Percentiles rank a stretch among this genome's conserved stretches.
Evolutionary conservation across 2,888 invertebrate genomes (phyloP).

Genomic region (Deroplatys truncata): DNA sequence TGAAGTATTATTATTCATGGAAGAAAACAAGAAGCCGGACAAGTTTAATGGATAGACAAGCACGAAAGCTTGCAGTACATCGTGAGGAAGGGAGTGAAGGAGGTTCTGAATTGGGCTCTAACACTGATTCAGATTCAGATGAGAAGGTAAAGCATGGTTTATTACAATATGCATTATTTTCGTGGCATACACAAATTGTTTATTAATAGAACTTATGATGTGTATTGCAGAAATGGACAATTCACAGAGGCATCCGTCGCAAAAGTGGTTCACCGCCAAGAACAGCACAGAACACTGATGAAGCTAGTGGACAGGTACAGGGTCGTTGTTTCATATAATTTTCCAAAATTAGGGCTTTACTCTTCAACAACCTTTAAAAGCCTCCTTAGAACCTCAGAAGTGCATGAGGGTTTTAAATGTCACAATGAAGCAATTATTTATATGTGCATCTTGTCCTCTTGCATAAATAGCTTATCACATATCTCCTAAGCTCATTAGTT

Average conservation of each 20-base stretch:
- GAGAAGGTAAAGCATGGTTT: conserved; percentile 65
- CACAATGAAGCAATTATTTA: too few species aligned
- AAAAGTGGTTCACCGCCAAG: conserved; percentile 59
- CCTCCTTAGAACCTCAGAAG: too few species aligned
- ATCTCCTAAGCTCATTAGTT: too few species aligned
- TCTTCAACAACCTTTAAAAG: too few species aligned
- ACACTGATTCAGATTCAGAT: conserved; percentile 83
- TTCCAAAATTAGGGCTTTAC: too few species aligned
- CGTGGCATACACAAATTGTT: neutral
- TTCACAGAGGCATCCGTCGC: conserved; percentile 74
- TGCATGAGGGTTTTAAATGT: too few species aligned
- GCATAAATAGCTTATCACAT: too few species aligned
- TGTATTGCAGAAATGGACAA: conserved; percentile 67
- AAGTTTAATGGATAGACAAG: conserved; percentile 88
- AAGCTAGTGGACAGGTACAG: conserved; percentile 23
- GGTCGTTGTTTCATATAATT: neutral
- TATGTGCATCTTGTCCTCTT: too few species aligned
- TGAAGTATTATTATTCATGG: conserved; percentile 98
- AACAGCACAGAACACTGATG: conserved; percentile 43
- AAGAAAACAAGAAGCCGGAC: conserved; percentile 91
- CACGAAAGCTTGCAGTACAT: conserved; percentile 60
- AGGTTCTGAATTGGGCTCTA: conserved; percentile 78
- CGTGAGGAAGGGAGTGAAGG: conserved; percentile 76
- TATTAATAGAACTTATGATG: neutral
- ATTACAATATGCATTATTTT: neutral